Evolutionary conservation across 2,888 invertebrate genomes (phyloP), one percentile per base, ranked within the genome.

Genomic region (Molanna angustata): DNA sequence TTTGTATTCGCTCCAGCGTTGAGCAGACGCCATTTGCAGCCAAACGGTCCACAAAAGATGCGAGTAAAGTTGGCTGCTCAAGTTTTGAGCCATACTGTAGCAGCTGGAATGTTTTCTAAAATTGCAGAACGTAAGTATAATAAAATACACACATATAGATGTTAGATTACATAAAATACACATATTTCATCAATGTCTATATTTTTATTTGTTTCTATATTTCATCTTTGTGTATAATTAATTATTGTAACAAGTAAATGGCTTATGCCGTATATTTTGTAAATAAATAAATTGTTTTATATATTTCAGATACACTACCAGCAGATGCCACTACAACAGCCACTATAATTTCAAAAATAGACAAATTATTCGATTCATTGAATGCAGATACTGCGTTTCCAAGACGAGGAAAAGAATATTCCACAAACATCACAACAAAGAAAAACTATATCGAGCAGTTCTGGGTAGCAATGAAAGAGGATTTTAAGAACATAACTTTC

Each of bases 41-140:
- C 52, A 1, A 54, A 54, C 21, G 33, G 31, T 2, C 51, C 48
- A 19, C 54, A 57, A 46, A 57, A 54, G 22, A 54, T 54, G 53
- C 37, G 43, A 1, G 52, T 56, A 17, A 53, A 48, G 17, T 31
- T 44, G 21, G 42, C 55, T 13, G 46, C 47, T 17, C 56, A 56
- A 52, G 19, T 56, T 16, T 56, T 56, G 14, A 53, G 53, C 39
- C 44, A 45, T 21, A 47, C 48, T 33, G 17, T 53, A 19, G 17
- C 45, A 13, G 16, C 51, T 3, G 47, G 51, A 4, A 41, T 55
- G 13, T 11, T 27, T 27, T 6, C 27, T 7, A 43, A 40, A 42
- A 44, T 32, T 11, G 11, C 16, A 3, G 11, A 41, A 11, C 21
- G 9, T 31, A 31, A 40, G 27, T 31, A 27, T n/a, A n/a, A n/a